phyloP scores from a whole-genome alignment of 2,113 vertebrate genomes.

The Polypterus bichir region DNA sequence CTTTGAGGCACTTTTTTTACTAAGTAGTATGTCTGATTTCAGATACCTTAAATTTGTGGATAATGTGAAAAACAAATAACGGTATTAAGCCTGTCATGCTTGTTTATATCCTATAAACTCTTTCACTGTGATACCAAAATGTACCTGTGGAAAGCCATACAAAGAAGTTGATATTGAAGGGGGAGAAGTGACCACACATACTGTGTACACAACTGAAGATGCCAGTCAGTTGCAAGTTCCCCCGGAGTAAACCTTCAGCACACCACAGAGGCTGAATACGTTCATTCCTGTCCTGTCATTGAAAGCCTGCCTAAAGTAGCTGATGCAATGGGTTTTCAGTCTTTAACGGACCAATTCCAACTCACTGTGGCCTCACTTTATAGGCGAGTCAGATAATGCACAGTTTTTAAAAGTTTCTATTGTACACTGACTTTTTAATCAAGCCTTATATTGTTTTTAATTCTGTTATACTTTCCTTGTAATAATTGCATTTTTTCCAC shows the following conservation, averaged over 20 bases:
- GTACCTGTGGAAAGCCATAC: slow-evolving; percentile 56
- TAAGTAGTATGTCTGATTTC: too few species aligned
- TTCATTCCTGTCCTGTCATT: slow-evolving; percentile 33
- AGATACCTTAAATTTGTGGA: too few species aligned
- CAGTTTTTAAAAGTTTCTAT: slow-evolving; percentile 25
- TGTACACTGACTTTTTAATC: slow-evolving; percentile 48
- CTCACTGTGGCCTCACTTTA: slow-evolving; percentile 39
- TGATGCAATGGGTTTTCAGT: slow-evolving; percentile 30
- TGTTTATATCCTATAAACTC: background rate
- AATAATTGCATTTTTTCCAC: slow-evolving; percentile 32
- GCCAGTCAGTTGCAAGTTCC: too few species aligned
- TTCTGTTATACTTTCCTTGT: slow-evolving; percentile 27
- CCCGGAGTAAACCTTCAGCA: slow-evolving; percentile 12
- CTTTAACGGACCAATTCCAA: slow-evolving; percentile 60
- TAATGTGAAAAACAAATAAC: too few species aligned
- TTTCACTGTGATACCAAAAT: slow-evolving; percentile 48
- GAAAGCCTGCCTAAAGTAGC: slow-evolving; percentile 30
- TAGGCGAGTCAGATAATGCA: slow-evolving; percentile 25
- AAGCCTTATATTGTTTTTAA: slow-evolving; percentile 72
- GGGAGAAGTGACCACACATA: slow-evolving; percentile 16
- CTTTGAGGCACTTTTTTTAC: too few species aligned
- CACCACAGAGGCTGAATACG: slow-evolving; percentile 31
- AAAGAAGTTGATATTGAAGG: slow-evolving; percentile 25
- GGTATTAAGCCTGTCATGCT: too few species aligned
- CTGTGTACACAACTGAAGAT: too few species aligned